Percentiles rank a stretch among this genome's conserved stretches.
Conservation (phyloP, 2,888 invertebrate species). For the Campopleginae sp. region DNA sequence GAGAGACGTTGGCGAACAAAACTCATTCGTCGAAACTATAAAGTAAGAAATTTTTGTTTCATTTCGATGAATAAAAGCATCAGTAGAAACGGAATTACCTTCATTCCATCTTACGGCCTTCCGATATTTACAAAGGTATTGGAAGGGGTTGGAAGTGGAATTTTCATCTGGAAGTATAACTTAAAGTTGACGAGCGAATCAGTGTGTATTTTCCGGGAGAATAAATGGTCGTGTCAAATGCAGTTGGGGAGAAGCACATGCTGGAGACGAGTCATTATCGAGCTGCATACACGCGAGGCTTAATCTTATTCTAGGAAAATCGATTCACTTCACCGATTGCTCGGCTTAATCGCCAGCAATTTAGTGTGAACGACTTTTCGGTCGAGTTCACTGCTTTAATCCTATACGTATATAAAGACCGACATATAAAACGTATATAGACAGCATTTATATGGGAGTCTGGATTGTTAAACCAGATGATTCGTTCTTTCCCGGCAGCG, state of each 20-base stretch:
- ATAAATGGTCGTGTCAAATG: constrained; percentile 40
- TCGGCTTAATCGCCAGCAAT: constrained; percentile 59
- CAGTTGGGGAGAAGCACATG: not conserved
- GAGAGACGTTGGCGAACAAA: not conserved
- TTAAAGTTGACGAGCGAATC: not conserved
- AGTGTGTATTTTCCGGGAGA: constrained; percentile 34
- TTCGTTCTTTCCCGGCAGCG: constrained; percentile 48
- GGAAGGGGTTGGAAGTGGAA: not conserved
- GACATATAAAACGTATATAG: too few species aligned
- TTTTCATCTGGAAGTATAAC: not conserved
- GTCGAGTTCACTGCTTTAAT: constrained; percentile 28
- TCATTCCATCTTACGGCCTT: not conserved
- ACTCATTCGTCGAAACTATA: not conserved
- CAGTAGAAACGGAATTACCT: not conserved
- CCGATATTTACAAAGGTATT: not conserved
- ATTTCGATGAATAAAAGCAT: not conserved
- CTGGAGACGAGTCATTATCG: constrained; percentile 17
- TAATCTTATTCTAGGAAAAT: constrained; percentile 46
- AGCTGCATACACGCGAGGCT: constrained; percentile 14
- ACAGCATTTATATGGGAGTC: constrained; percentile 14
- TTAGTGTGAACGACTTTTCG: constrained; percentile 48
- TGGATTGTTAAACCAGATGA: constrained; percentile 60
- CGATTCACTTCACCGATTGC: constrained; percentile 60
- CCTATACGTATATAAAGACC: not conserved
- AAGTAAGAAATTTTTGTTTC: not conserved